phyloP scores from a whole-genome alignment of 2,888 invertebrate genomes.

The Idaea dimidiata region DNA sequence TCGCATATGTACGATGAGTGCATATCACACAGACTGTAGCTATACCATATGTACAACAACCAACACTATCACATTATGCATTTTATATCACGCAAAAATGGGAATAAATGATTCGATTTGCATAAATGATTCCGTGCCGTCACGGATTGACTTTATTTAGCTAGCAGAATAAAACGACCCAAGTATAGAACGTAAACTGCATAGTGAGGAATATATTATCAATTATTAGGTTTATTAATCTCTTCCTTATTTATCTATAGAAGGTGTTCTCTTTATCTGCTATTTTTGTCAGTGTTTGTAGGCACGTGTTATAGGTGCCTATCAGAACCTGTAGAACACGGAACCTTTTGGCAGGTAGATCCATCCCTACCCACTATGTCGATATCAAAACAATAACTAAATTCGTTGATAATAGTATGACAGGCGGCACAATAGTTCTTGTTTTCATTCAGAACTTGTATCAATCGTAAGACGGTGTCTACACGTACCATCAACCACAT shows the following conservation, averaged over 20 bases:
- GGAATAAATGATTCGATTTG: constrained; percentile 63
- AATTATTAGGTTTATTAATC: constrained; percentile 8
- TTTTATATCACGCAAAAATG: constrained; percentile 56
- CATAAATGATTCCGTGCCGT: constrained; percentile 56
- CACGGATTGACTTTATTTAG: constrained; percentile 59
- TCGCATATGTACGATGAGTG: constrained; percentile 41
- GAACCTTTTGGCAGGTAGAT: not conserved
- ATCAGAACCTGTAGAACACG: not conserved
- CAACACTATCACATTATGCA: constrained; percentile 23
- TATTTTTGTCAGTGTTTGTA: not conserved
- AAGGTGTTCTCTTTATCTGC: not conserved
- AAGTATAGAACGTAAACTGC: constrained; percentile 37
- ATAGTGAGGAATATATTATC: constrained; percentile 56
- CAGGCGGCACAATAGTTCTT: not conserved
- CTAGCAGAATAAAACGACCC: constrained; percentile 40
- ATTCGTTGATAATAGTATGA: not conserved
- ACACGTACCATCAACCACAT: not conserved
- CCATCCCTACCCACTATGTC: not conserved
- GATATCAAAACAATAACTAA: not conserved
- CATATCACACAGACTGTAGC: constrained; percentile 28
- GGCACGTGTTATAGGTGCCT: not conserved
- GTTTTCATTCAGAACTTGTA: not conserved
- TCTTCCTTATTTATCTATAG: not conserved
- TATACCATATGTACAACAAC: constrained; percentile 20
- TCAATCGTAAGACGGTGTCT: not conserved